Evolutionary conservation across 2,113 vertebrate genomes (phyloP).

Genomic region (Delphinapterus leucas): DNA sequence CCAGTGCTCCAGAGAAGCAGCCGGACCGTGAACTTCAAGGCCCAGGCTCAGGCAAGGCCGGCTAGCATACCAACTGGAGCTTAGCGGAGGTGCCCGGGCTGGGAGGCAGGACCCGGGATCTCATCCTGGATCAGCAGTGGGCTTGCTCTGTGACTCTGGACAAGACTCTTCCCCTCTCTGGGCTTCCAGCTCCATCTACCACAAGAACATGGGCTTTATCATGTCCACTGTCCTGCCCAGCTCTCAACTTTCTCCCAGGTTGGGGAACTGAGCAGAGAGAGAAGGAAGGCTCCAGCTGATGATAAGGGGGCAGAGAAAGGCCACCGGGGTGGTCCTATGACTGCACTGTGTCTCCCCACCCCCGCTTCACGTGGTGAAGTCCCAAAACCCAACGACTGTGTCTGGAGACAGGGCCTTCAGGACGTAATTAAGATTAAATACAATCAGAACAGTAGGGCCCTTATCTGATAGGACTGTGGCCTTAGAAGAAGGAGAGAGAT

Average conservation of each 20-base stretch:
- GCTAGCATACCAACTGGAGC: not conserved
- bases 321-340: not conserved
- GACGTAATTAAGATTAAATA: not conserved
- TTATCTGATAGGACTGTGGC: not conserved
- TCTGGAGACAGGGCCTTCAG: not conserved
- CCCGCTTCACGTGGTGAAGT: not conserved
- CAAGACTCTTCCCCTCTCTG: not conserved
- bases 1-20: not conserved
- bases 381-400: fast-evolving
- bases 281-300: not conserved
- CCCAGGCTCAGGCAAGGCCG: not conserved
- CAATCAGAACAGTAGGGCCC: not conserved
- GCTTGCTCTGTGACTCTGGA: not conserved
- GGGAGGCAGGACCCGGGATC: not conserved
- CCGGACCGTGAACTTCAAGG: not conserved
- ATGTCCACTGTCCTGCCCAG: not conserved
- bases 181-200: not conserved
- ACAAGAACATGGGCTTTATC: not conserved
- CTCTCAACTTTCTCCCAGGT: not conserved
- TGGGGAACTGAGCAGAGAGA: not conserved
- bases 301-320: not conserved
- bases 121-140: not conserved
- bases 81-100: fast-evolving
- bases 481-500: not conserved
- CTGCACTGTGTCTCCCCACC: too few species aligned